A percentile compares a stretch with the other conserved stretches of the same genome.
phyloP scores from a whole-genome alignment of 2,888 invertebrate genomes.

The Drosophila anomalata region DNA sequence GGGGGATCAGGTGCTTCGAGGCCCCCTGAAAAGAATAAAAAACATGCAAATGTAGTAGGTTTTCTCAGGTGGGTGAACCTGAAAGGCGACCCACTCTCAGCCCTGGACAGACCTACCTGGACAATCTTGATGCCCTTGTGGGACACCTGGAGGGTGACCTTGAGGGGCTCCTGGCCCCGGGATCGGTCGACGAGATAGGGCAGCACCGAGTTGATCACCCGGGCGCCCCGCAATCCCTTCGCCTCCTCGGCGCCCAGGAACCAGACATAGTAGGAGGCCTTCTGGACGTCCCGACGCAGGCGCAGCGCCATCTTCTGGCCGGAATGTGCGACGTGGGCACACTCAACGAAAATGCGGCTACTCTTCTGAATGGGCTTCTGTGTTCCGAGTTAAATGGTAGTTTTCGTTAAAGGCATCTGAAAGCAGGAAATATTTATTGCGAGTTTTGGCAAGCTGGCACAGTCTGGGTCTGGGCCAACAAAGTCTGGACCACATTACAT shows the following conservation, averaged over 20 bases:
- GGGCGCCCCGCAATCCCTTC: slow-evolving; percentile 92
- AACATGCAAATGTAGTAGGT: background rate
- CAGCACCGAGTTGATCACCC: slow-evolving; percentile 93
- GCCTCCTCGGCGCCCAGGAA: slow-evolving; percentile 98
- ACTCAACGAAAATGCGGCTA: slow-evolving; percentile 15
- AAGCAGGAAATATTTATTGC: background rate
- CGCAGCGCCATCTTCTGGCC: slow-evolving; percentile 88
- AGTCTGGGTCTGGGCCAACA: too few relatives aligned
- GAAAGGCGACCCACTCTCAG: background rate
- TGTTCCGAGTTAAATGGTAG: slow-evolving; percentile 24
- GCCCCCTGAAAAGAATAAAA: slow-evolving; percentile 83
- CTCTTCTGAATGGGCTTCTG: background rate
- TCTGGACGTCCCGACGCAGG: slow-evolving; percentile 93
- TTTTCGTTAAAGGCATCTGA: slow-evolving; percentile 23
- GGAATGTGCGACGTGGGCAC: slow-evolving; percentile 33
- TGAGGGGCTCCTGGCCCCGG: slow-evolving; percentile 93
- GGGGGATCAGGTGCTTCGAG: slow-evolving; percentile 97
- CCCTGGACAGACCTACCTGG: slow-evolving; percentile 85
- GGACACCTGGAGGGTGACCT: slow-evolving; percentile 95
- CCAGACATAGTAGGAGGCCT: slow-evolving; percentile 96
- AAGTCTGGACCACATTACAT: background rate
- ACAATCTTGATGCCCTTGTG: slow-evolving; percentile 97
- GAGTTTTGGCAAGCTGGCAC: background rate
- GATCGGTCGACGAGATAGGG: slow-evolving; percentile 93
- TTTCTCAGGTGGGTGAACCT: background rate